A percentile compares a stretch with the other conserved stretches of the same genome.
phyloP scores from a whole-genome alignment of 2,888 invertebrate species.

The Taphrorychus bicolor region DNA sequence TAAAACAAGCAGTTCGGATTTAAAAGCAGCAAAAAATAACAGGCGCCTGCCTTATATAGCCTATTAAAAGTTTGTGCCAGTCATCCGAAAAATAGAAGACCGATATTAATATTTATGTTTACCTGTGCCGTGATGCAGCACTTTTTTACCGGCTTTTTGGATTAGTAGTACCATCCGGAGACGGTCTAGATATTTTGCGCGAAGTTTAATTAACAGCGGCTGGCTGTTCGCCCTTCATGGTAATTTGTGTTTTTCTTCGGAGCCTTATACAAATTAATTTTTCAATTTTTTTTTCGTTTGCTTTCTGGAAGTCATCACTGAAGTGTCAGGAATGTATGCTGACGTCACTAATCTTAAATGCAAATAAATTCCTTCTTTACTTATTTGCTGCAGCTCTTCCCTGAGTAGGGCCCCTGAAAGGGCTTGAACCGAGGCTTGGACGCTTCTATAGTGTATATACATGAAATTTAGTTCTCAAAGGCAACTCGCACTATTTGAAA shows the following conservation, averaged over 20 bases:
- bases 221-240: slow-evolving; percentile 17
- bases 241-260: slow-evolving; percentile 6
- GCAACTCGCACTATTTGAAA: no score
- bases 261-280: background rate
- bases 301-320: background rate
- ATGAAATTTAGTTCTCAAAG: no score
- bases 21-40: slow-evolving; percentile 11
- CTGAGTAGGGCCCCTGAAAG: no score
- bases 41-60: slow-evolving; percentile 29
- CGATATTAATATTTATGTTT: slow-evolving; percentile 43
- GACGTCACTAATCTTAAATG: no score
- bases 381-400: no score
- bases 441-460: no score
- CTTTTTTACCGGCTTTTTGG: slow-evolving; percentile 34
- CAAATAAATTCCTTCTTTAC: no score
- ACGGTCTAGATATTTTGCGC: slow-evolving; percentile 25
- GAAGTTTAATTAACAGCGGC: slow-evolving; percentile 31
- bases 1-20: slow-evolving; percentile 13
- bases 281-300: background rate
- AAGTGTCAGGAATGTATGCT: no score
- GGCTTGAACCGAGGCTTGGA: no score
- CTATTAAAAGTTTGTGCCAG: slow-evolving; percentile 37
- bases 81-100: slow-evolving; percentile 38
- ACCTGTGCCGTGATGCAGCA: slow-evolving; percentile 40
- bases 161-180: slow-evolving; percentile 38